Conservation (phyloP, 2,113 vertebrate genomes). For the Urocolius indicus region DNA sequence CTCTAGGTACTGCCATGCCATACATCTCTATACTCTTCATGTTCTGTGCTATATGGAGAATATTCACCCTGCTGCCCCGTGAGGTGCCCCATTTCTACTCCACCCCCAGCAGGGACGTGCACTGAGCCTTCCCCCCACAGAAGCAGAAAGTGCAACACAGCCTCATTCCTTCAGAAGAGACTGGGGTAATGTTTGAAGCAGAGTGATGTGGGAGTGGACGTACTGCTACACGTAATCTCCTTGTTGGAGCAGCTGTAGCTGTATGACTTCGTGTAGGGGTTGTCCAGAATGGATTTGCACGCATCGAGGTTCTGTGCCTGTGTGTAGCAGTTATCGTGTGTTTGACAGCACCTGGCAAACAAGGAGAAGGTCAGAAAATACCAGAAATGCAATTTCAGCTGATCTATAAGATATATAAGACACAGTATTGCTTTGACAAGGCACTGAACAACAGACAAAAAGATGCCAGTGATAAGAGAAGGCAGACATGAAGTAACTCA, state of each 20-base stretch:
- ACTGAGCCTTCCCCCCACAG: not conserved
- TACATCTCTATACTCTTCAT: not conserved
- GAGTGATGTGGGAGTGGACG: not conserved
- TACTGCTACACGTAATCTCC: constrained; percentile 83
- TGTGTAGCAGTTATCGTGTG: constrained; percentile 83
- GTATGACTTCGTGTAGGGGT: constrained; percentile 82
- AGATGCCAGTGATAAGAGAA: not conserved
- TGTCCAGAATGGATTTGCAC: constrained; percentile 74
- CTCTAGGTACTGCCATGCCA: rapidly evolving
- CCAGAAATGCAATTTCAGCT: not conserved
- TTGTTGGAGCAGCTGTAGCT: constrained; percentile 69
- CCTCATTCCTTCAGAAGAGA: not conserved
- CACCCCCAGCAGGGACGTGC: not conserved
- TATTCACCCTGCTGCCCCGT: rapidly evolving
- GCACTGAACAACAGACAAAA: not conserved
- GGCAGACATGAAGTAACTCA: not conserved
- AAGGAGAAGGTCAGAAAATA: not conserved
- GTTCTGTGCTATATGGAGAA: not conserved
- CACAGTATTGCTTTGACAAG: not conserved
- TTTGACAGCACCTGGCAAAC: constrained; percentile 84
- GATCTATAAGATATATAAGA: not conserved
- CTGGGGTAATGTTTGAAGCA: rapidly evolving
- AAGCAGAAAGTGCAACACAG: rapidly evolving
- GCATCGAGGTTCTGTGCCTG: not conserved
- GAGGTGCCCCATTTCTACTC: not conserved